Evolutionary conservation across 2,113 vertebrate species (phyloP), one percentile per base, ranked within the genome.

Genomic region (Theropithecus gelada): DNA sequence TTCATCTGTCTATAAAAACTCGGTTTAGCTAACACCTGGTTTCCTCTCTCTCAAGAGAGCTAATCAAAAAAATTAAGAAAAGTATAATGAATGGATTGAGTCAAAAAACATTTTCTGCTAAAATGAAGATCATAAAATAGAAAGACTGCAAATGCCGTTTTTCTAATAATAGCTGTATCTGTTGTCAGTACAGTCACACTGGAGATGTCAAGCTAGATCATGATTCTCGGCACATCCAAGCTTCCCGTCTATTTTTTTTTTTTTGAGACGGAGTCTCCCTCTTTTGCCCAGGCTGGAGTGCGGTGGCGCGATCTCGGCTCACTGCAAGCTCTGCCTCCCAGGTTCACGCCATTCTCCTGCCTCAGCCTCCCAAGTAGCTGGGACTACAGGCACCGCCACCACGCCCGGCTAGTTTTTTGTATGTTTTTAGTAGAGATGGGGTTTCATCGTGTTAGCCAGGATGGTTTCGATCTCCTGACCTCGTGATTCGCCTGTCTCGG

Each of bases 11-110:
- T 81, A 38, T 52, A 84, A 92, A 73, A 78, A 18, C 52, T 73
- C 73, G 32, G 52, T 86, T 93, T 95, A 75, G 78, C 25, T 55
- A 94, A 57, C 17, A 87, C 50, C 52, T 68, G 61, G 52, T 68
- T 92, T 22, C 35, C 18, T 48, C 82, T 11, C 30, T 87, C 38
- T 88, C 50, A 83, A 70, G 0, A 87, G 73, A 79, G 38, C 83
- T 95, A 87, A 85, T 66, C 64, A 82, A 17, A 93, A 84, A 84
- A 94, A 89, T 7, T 50, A 89, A 88, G 75, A 93, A 90, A 94
- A 79, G 40, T 68, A 52, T 45, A 75, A 40, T 48, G 45, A 86
- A n/a, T 48, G 61, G 50, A 82, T 25, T 93, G 66, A 94, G 85
- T 8, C 7, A 12, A 79, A 88, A 96, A 72, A 81, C n/a, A 92